Conservation (phyloP, 2,797 vertebrate genomes). For the Bufotes viridis region DNA sequence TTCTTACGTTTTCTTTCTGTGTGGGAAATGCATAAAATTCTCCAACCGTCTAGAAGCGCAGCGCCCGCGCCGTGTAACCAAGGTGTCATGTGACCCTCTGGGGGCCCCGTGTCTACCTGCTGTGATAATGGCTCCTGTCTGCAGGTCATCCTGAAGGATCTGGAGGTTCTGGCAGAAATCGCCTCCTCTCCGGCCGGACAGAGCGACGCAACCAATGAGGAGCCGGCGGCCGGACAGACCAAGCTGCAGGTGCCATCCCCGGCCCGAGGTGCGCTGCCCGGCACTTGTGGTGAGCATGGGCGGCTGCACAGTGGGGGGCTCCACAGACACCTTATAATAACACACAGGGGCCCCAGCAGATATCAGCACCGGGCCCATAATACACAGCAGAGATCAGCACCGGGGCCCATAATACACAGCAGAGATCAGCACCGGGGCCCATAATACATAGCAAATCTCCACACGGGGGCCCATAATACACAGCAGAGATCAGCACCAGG, state of each 20-base stretch:
- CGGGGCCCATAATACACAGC: background rate
- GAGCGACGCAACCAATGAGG: conserved; percentile 80
- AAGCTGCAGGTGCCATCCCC: conserved; percentile 82
- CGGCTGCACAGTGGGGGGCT: background rate
- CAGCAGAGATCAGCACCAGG: background rate
- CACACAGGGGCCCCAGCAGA: background rate
- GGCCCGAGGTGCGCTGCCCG: conserved; percentile 71
- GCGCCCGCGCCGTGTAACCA: too few relatives aligned
- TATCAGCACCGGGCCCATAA: background rate
- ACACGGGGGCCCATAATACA: background rate
- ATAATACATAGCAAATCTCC: background rate
- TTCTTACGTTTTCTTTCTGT: background rate
- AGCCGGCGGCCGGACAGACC: conserved; percentile 69
- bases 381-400: background rate
- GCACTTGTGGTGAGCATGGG: conserved; percentile 67
- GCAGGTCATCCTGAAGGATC: conserved; percentile 94
- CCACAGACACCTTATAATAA: background rate
- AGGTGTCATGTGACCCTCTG: background rate
- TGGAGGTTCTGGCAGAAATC: conserved; percentile 95
- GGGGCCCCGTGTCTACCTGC: background rate
- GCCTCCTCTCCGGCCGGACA: conserved; percentile 96
- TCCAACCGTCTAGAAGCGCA: background rate
- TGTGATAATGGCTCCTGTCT: background rate
- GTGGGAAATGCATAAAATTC: background rate
- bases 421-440: background rate